Conservation (phyloP, 1,140 invertebrate species). For the Augochlora pura region DNA sequence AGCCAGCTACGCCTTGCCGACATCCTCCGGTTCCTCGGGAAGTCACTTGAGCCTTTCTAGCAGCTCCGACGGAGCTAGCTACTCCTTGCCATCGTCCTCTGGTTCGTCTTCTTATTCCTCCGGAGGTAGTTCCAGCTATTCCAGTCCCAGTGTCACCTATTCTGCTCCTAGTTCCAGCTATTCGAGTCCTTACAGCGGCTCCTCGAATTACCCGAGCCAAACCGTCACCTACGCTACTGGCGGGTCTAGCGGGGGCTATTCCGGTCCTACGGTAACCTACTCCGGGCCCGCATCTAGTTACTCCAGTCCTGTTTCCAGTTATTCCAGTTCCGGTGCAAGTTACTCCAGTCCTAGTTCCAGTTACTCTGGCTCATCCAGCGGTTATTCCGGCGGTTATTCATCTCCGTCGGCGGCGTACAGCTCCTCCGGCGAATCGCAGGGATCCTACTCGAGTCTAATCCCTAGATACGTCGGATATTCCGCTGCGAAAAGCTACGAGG, state of each 20-base stretch:
- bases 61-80: conserved; percentile 66
- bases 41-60: conserved; percentile 61
- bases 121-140: conserved; percentile 56
- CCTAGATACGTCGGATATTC: conserved; percentile 68
- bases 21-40: conserved; percentile 47
- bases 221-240: conserved; percentile 25
- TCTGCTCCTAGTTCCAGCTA: conserved; percentile 50
- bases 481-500: conserved; percentile 60
- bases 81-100: conserved; percentile 68
- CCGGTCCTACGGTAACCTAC: conserved; percentile 34
- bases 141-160: conserved; percentile 45
- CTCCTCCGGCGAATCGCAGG: conserved; percentile 55
- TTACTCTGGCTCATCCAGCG: conserved; percentile 37
- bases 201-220: neutral
- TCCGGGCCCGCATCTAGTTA: conserved; percentile 40
- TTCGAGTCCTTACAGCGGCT: conserved; percentile 26
- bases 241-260: conserved; percentile 39
- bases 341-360: conserved; percentile 34
- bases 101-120: conserved; percentile 46
- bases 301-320: conserved; percentile 29
- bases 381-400: conserved; percentile 48
- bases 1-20: conserved; percentile 28
- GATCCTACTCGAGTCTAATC: conserved; percentile 67
- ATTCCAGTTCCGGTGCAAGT: conserved; percentile 32
- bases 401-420: conserved; percentile 55